Conservation (phyloP, 2,113 vertebrate species). For the Zingel zingel region DNA sequence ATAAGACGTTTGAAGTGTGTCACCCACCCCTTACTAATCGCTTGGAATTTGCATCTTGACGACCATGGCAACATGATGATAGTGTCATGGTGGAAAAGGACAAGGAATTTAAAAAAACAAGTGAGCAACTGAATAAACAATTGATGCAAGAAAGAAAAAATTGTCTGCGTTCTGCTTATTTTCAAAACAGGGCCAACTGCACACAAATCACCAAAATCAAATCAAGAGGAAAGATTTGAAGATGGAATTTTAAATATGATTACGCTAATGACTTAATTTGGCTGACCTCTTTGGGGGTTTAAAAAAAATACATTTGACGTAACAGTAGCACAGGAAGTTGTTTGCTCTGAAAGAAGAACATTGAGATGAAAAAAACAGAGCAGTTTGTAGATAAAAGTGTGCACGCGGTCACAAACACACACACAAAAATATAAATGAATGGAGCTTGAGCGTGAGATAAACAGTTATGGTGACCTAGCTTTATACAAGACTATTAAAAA, state of each 20-base stretch:
- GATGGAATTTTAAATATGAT: conserved; percentile 68
- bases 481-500: conserved; percentile 2
- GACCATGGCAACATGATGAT: conserved; percentile 23
- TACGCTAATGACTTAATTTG: conserved; percentile 68
- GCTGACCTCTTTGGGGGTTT: conserved; percentile 64
- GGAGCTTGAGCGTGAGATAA: neutral
- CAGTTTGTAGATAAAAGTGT: conserved; percentile 9
- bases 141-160: neutral
- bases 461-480: neutral
- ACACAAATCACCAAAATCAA: conserved; percentile 57
- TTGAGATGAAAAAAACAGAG: conserved; percentile 33
- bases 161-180: conserved; percentile 1
- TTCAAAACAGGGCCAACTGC: conserved; percentile 30
- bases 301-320: conserved; percentile 60
- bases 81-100: conserved; percentile 8
- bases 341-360: conserved; percentile 57
- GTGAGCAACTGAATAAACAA: neutral
- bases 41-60: conserved; percentile 43
- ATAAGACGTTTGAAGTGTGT: conserved; percentile 19
- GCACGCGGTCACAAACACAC: neutral
- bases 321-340: conserved; percentile 48
- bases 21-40: conserved; percentile 26
- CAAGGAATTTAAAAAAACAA: conserved; percentile 15
- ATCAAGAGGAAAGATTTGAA: conserved; percentile 60
- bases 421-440: conserved; percentile 15